Evolutionary conservation across 2,797 vertebrate genomes (phyloP), one percentile per base, ranked within the genome.

Genomic region (Enteromius anoplus): DNA sequence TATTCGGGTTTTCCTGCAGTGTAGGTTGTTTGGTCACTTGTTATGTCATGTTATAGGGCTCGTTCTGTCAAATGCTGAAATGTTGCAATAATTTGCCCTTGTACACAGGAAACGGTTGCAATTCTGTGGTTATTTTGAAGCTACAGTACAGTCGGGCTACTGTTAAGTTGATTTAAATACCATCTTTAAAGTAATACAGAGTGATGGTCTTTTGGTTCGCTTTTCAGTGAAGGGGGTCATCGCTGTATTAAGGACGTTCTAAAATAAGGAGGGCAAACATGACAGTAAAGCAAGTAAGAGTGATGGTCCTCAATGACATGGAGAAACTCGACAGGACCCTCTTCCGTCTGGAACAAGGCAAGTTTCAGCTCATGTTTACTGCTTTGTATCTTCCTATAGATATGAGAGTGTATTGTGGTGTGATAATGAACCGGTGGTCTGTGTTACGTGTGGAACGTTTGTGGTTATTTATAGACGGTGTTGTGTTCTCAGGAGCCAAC

Each of bases 291-390:
- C 96, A 99, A 90, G 95, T 96, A 85, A 89, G 98, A 87, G 94
- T 98, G 86, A 93, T 97, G 75, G 92, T 96, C 88, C 95, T 99
- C 69, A 94, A 94, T 85, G 95, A 96, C 88, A 97, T 96, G 94
- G 97, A 99, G 89, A 97, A 95, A 62, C 91, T 97, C 69, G 96
- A 97, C 73, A 96, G 95, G 89, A 97, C 96, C 11, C 95, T 99
- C 80, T 99, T 98, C 93, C 94, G 97, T 84, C 94, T 99, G 3
- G 96, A 99, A 76, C 97, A 99, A 95, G 97, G 98, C 97, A 90
- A 81, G 92, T 49, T 68, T 76, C 9, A 37, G 32, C 32, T 51
- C 66, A 45, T 6, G 3, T 66, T 55, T 80, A 55, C 26, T 12
- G 11, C 23, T 15, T 68, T 45, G 21, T 21, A 1, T 47, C 23